phyloP scores from a whole-genome alignment of 37 sponge, comb jelly and placozoan species.

The Eunapius fragilis region DNA sequence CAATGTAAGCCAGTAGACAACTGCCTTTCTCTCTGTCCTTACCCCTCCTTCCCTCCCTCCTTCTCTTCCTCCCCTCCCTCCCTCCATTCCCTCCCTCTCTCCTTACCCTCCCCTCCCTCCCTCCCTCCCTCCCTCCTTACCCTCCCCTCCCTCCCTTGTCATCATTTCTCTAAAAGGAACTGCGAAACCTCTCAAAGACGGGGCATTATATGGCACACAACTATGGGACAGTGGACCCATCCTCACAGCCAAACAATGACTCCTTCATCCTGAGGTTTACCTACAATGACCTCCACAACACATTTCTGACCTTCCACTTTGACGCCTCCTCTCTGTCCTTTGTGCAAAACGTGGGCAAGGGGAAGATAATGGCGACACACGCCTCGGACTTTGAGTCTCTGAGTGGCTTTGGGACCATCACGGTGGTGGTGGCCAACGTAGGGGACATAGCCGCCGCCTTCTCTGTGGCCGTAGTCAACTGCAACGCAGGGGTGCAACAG shows the following conservation, averaged over 20 bases:
- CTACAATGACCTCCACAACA: conserved; percentile 68
- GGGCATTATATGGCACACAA: conserved; percentile 67
- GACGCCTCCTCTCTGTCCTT: conserved; percentile 69
- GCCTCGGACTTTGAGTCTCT: conserved; percentile 44
- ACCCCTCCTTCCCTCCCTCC: too few relatives aligned
- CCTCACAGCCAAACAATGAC: conserved; percentile 52
- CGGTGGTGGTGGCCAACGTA: conserved; percentile 71
- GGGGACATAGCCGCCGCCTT: conserved; percentile 68
- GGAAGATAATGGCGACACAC: conserved; percentile 58
- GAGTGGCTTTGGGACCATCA: conserved; percentile 27
- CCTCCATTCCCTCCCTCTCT: neutral
- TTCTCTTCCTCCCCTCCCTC: neutral
- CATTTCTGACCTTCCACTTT: conserved; percentile 65
- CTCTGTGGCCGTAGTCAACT: conserved; percentile 50
- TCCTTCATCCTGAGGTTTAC: conserved; percentile 62
- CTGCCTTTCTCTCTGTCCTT: too few relatives aligned
- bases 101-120: too few relatives aligned
- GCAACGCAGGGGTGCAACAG: conserved; percentile 27
- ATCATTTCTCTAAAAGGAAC: conserved; percentile 23
- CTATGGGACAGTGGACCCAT: conserved; percentile 63
- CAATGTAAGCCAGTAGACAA: conserved; percentile 47
- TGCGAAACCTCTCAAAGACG: conserved; percentile 16
- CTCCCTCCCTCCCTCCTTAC: too few relatives aligned
- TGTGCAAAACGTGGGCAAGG: conserved; percentile 68
- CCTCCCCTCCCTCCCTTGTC: too few relatives aligned